Percentiles rank a stretch among this genome's conserved stretches.
These are phyloP conservation scores for Cephus nigrinus DNA, from an alignment of 2,888 invertebrate species.

Conservation along the genomic window DNA sequence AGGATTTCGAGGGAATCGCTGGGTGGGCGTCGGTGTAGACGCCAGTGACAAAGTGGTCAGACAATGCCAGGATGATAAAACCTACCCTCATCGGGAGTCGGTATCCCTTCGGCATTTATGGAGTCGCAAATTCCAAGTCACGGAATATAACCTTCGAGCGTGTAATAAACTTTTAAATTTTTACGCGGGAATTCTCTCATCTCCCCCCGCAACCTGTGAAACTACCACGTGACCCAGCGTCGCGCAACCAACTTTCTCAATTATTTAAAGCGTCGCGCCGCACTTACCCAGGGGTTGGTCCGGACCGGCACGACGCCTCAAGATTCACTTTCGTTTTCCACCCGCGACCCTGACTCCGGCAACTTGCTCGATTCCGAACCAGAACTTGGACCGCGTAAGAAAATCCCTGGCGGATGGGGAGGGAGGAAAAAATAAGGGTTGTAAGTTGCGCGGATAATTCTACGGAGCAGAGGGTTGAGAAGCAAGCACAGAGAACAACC, in stretches of 20 bases:
- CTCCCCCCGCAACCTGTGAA: not conserved
- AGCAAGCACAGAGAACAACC: not conserved
- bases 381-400: not conserved
- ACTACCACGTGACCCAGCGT: not conserved
- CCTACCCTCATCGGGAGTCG: not conserved
- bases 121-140: not conserved
- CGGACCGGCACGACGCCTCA: conserved; percentile 47
- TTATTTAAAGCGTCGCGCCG: conserved; percentile 55
- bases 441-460: conserved; percentile 55
- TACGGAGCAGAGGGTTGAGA: conserved; percentile 33
- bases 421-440: conserved; percentile 42
- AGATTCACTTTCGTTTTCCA: conserved; percentile 55
- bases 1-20: not conserved
- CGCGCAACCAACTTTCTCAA: conserved; percentile 32
- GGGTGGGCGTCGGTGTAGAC: not conserved
- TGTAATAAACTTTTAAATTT: not conserved
- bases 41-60: not conserved
- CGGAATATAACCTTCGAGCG: not conserved
- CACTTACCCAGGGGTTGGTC: conserved; percentile 33
- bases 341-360: conserved; percentile 12
- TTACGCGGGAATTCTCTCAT: not conserved
- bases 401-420: conserved; percentile 37
- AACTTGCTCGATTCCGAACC: not conserved
- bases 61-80: not conserved
- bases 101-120: not conserved